Percentiles rank a stretch among this genome's conserved stretches.
Evolutionary conservation across 1,140 invertebrate genomes (phyloP).

Genomic region (Cotesia typhae): DNA sequence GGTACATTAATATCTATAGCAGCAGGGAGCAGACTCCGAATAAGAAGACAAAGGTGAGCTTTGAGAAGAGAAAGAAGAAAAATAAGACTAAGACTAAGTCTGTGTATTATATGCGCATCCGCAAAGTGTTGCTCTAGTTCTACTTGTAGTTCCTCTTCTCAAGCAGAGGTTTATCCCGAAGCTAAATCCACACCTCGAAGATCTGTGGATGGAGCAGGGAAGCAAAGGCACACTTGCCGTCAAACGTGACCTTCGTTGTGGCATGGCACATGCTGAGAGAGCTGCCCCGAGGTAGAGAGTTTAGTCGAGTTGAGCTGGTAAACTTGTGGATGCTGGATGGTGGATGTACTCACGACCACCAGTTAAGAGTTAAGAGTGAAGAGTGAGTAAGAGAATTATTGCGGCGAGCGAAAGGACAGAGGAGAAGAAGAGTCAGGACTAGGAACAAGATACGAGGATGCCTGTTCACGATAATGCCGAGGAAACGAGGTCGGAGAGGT

Average conservation of each 20-base stretch:
- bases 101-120: conserved; percentile 27
- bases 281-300: conserved; percentile 5
- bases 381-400: conserved; percentile 17
- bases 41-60: not conserved
- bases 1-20: conserved; percentile 6
- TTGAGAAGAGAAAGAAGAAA: not conserved
- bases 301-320: not conserved
- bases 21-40: not conserved
- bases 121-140: conserved; percentile 14
- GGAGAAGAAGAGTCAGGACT: not conserved
- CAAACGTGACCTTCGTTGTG: conserved; percentile 33
- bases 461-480: conserved; percentile 26
- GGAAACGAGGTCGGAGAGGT: conserved; percentile 32
- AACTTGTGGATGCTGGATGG: not conserved
- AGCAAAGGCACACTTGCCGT: conserved; percentile 14
- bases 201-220: not conserved
- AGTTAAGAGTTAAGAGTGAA: not conserved
- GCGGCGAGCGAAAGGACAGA: not conserved
- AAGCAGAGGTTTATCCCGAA: conserved; percentile 1
- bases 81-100: not conserved
- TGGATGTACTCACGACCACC: not conserved
- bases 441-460: conserved; percentile 13
- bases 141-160: not conserved
- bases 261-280: conserved; percentile 1
- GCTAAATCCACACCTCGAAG: conserved; percentile 20